Evolutionary conservation across 2,113 vertebrate species (phyloP).

Genomic region (Ariopsis seemanni): DNA sequence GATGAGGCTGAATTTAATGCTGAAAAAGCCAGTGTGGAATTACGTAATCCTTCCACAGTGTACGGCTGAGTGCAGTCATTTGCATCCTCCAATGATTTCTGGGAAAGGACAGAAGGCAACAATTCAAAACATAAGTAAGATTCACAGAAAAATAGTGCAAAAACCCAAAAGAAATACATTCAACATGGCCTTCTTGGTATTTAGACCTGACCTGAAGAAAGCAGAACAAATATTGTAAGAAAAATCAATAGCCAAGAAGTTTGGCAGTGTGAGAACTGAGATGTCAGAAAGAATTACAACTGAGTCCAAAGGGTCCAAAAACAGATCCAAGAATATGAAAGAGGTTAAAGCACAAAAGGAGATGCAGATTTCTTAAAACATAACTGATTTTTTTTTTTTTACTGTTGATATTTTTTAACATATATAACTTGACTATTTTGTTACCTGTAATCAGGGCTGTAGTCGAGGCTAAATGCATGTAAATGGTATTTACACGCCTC

Average conservation of each 20-base stretch:
- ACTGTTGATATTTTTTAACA: not conserved
- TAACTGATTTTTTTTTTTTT: not conserved
- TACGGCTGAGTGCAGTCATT: not conserved
- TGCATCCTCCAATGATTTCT: not conserved
- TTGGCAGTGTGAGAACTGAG: constrained; percentile 4
- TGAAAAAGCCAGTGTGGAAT: not conserved
- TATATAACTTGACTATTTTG: not conserved
- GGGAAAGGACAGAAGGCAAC: not conserved
- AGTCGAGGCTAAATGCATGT: no score
- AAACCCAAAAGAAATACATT: not conserved
- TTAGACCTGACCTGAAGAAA: not conserved
- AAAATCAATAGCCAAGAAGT: constrained; percentile 4
- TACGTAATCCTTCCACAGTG: not conserved
- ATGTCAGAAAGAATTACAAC: constrained; percentile 7
- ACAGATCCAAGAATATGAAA: not conserved
- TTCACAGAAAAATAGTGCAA: not conserved
- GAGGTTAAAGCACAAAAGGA: not conserved
- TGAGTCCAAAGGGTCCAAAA: constrained; percentile 2
- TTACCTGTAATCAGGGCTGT: not conserved
- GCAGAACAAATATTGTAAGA: constrained; percentile 15
- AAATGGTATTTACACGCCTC: no score
- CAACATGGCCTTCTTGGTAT: not conserved
- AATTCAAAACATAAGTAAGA: not conserved
- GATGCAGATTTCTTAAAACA: not conserved
- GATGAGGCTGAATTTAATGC: not conserved